A percentile compares a stretch with the other conserved stretches of the same genome.
phyloP scores from a whole-genome alignment of 2,797 vertebrate species.

The Tokudaia tokunoshimensis region DNA sequence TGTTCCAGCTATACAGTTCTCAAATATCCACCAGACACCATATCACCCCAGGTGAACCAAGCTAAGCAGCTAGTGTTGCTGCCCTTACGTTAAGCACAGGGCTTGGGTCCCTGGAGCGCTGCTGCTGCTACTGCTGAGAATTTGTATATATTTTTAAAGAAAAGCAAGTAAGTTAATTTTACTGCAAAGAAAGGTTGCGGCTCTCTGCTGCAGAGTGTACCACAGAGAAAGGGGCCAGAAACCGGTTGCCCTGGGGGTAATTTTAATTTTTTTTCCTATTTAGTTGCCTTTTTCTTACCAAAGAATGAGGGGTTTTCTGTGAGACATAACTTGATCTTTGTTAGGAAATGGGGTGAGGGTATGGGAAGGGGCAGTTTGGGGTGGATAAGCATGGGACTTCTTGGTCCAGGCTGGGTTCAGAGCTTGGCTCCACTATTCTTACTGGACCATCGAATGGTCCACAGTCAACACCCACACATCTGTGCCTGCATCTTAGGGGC shows the following conservation, averaged over 20 bases:
- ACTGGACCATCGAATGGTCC: fast-evolving
- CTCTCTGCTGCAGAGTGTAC: background rate
- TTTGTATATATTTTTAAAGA: background rate
- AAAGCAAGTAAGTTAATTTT: background rate
- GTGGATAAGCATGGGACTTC: fast-evolving
- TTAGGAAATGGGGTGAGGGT: background rate
- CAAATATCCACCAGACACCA: fast-evolving
- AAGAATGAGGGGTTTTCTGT: background rate
- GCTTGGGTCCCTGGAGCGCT: fast-evolving
- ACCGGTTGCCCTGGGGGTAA: background rate
- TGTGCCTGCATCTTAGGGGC: background rate
- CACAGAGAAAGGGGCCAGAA: background rate
- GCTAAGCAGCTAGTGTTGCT: fast-evolving
- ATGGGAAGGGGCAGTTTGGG: fast-evolving
- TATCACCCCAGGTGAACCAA: fast-evolving
- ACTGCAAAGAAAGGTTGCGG: background rate
- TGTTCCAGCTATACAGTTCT: background rate
- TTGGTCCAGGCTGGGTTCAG: background rate
- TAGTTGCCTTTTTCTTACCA: background rate
- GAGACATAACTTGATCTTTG: fast-evolving
- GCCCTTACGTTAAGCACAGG: fast-evolving
- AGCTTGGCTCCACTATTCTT: background rate
- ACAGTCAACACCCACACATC: fast-evolving
- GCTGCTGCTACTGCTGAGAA: background rate
- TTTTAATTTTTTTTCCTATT: background rate